Evolutionary conservation across 2,888 invertebrate species (phyloP), one percentile per base, ranked within the genome.

Genomic region (Tortricodes alternella): DNA sequence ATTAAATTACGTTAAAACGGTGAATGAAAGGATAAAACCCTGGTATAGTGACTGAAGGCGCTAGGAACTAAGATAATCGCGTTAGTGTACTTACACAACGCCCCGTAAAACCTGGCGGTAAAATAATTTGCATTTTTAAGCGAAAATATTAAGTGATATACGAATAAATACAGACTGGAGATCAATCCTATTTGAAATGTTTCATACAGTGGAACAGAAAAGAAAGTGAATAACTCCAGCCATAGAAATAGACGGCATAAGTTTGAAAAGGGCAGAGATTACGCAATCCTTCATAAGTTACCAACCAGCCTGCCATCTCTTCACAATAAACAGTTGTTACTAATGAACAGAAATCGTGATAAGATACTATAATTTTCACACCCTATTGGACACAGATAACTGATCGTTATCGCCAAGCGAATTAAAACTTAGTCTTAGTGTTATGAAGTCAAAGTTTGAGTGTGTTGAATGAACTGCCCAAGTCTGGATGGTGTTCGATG

Each of bases 51-150:
- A 18, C n/a, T 19, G 34, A 51, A 44, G 11, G 21, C 29, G 32
- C 66, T 68, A 65, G 73, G 70, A 74, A 73, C 74, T 71, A 72
- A 77, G 76, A 74, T 86, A 85, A 85, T 85, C 80, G 74, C 70
- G 81, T 86, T 85, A 86, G 70, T 59, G 67, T 70, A 76, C 75
- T n/a, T n/a, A n/a, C n/a, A n/a, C n/a, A n/a, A n/a, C n/a, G n/a
- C n/a, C n/a, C n/a, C n/a, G n/a, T n/a, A n/a, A n/a, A n/a, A n/a
- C n/a, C n/a, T n/a, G n/a, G n/a, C n/a, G n/a, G n/a, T n/a, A n/a
- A n/a, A n/a, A n/a, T n/a, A n/a, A n/a, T n/a, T n/a, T n/a, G n/a
- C n/a, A n/a, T n/a, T n/a, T n/a, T n/a, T n/a, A n/a, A n/a, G n/a
- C n/a, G n/a, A n/a, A n/a, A n/a, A n/a, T n/a, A n/a, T n/a, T n/a